Conservation (phyloP, 2,113 vertebrate species). For the Sardina pilchardus region DNA sequence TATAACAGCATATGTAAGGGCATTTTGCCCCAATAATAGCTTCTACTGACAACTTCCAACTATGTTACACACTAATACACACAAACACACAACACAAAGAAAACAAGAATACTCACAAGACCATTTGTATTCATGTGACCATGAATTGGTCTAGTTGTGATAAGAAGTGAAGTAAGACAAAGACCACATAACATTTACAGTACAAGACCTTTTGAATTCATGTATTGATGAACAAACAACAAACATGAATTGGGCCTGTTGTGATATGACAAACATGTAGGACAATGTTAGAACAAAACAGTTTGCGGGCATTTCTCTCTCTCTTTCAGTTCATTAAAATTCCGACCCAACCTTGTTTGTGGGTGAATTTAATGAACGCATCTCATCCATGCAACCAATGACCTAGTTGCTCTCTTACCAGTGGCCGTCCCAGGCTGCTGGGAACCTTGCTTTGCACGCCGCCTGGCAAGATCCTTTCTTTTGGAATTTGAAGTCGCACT, state of each 20-base stretch:
- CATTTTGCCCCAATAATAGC: neutral
- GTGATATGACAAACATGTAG: constrained; percentile 1
- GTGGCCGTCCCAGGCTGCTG: constrained; percentile 49
- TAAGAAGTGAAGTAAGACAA: no score
- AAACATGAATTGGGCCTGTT: neutral
- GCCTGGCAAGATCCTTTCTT: neutral
- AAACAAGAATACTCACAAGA: neutral
- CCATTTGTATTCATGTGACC: no score
- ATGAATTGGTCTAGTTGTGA: no score
- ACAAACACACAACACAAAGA: neutral
- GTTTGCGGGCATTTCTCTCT: neutral
- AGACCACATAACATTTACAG: no score
- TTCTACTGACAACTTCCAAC: neutral
- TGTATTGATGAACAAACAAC: no score
- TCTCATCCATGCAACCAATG: neutral
- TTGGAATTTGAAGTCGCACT: neutral
- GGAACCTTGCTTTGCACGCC: neutral
- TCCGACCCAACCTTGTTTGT: no score
- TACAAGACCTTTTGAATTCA: no score
- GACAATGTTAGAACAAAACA: neutral
- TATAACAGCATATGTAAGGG: neutral
- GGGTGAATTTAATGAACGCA: constrained; percentile 9
- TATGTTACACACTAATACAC: neutral
- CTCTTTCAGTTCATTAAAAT: neutral
- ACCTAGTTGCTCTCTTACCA: constrained; percentile 52